phyloP scores from a whole-genome alignment of 2,113 vertebrate genomes.

The Corapipo altera region DNA sequence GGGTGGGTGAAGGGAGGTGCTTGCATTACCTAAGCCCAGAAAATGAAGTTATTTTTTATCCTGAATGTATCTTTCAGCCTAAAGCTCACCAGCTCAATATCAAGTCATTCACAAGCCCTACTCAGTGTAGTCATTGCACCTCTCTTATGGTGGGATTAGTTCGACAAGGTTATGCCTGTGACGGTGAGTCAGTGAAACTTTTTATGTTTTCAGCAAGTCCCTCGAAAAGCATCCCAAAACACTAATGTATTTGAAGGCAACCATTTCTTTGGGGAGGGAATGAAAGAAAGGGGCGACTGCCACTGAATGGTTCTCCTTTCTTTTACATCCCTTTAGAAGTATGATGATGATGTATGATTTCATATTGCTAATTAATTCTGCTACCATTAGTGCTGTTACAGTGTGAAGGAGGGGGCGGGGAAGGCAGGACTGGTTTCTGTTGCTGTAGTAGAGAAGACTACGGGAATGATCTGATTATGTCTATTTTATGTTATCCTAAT shows the following conservation, averaged over 20 bases:
- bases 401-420: background rate
- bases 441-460: background rate
- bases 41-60: constrained; percentile 8
- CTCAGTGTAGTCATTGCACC: constrained; percentile 94
- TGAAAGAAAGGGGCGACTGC: background rate
- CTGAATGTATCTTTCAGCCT: constrained; percentile 78
- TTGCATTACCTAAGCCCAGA: background rate
- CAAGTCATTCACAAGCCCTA: constrained; percentile 93
- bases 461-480: background rate
- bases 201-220: background rate
- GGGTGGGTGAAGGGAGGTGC: background rate
- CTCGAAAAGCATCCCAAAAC: background rate
- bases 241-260: background rate
- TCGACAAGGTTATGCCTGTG: constrained; percentile 93
- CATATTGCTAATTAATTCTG: background rate
- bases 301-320: background rate
- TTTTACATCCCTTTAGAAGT: background rate
- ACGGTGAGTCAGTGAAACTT: constrained; percentile 79
- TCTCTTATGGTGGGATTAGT: constrained; percentile 96
- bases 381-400: background rate
- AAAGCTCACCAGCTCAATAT: constrained; percentile 95
- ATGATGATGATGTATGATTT: background rate
- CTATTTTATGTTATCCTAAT: background rate
- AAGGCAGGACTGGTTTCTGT: background rate
- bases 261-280: background rate